Conservation (phyloP, 2,888 invertebrate genomes). For the Pammene fasciana region DNA sequence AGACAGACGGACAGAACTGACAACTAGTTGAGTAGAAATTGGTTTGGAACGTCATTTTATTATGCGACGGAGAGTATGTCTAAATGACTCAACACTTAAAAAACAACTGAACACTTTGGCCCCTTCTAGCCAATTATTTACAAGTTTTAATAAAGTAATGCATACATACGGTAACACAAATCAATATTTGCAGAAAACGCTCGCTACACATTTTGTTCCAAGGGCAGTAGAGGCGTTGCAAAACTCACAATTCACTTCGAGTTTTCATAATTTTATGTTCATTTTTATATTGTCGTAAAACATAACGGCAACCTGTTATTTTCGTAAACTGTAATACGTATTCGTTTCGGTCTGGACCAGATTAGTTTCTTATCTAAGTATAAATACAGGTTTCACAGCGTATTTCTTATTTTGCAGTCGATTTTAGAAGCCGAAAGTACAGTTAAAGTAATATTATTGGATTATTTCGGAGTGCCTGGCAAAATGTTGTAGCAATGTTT, state of each 20-base stretch:
- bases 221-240: conserved; percentile 5
- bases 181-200: conserved; percentile 15
- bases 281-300: conserved; percentile 35
- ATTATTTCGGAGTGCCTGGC: not conserved
- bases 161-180: conserved; percentile 30
- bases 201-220: conserved; percentile 12
- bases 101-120: no score
- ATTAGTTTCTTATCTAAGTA: conserved; percentile 17
- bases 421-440: not conserved
- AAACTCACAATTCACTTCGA: conserved; percentile 1
- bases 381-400: not conserved
- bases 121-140: not conserved
- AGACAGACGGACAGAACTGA: no score
- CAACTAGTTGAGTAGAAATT: no score
- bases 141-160: not conserved
- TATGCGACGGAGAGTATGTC: no score
- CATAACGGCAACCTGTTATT: not conserved
- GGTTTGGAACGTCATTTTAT: no score
- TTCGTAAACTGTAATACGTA: conserved; percentile 17
- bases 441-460: not conserved
- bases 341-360: conserved; percentile 1
- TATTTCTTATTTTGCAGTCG: conserved; percentile 6
- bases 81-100: no score
- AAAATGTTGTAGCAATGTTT: not conserved
- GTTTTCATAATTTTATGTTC: conserved; percentile 14